Evolutionary conservation across 2,113 vertebrate genomes (phyloP).

Genomic region (Emydura subglobosa): DNA sequence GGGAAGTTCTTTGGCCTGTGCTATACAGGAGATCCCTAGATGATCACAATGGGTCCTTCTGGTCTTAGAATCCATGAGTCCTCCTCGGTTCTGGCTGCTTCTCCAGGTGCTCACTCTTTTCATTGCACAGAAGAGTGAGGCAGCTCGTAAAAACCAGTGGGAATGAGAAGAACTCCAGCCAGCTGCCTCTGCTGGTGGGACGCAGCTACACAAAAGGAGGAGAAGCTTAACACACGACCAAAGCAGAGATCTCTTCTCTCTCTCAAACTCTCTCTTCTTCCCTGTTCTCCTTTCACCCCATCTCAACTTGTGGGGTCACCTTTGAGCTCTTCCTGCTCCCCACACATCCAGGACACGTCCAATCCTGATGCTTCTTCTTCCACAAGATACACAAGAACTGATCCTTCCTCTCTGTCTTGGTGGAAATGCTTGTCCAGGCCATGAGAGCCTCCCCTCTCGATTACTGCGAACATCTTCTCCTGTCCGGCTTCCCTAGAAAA

Average conservation of each 20-base stretch:
- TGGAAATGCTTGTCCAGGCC: not conserved
- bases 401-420: too few species aligned
- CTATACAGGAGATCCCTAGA: too few species aligned
- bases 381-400: not conserved
- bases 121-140: not conserved
- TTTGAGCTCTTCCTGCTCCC: too few species aligned
- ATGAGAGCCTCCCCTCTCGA: not conserved
- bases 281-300: not conserved
- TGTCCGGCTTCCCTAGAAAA: not conserved
- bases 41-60: too few species aligned
- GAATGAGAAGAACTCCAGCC: too few species aligned
- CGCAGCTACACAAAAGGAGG: too few species aligned
- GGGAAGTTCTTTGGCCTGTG: too few species aligned
- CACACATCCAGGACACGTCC: not conserved
- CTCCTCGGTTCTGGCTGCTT: not conserved
- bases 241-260: not conserved
- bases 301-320: not conserved
- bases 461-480: not conserved
- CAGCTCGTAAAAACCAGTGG: too few species aligned
- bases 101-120: not conserved
- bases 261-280: not conserved
- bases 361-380: not conserved
- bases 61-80: too few species aligned
- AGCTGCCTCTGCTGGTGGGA: too few species aligned
- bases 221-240: too few species aligned